Base-by-base conservation (phyloP, 2,888 invertebrate species). In the Druceiella hillmani region DNA sequence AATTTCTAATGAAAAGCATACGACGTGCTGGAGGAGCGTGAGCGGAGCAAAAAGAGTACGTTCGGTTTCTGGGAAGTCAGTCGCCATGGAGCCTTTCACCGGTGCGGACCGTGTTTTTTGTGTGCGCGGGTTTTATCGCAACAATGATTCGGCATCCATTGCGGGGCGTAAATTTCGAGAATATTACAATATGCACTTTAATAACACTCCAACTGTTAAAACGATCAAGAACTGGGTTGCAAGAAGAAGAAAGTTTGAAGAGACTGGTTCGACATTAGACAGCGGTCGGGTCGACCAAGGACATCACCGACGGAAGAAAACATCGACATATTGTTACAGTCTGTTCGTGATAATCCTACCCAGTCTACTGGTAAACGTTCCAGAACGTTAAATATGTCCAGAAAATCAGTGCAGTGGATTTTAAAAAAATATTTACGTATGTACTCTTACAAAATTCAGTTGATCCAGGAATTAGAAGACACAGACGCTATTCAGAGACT, bases 401-500 rank as follows among this genome's bases (percentile, higher is more conserved):
- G 22, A 20, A 20, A 6, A 6, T 20, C 22, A n/a, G 6, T 20
- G n/a, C 22, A 20, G 22, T 7, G n/a, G n/a, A n/a, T 7, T 20
- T 20, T 20, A 6, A 20, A 20, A 20, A n/a, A 20, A 20, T 7
- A n/a, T 7, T 20, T 20, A 20, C 22, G 22, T 20, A 20, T 20
- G 22, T n/a, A 20, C 22, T 20, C 22, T 20, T 20, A 20, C 22
- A 20, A 20, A 20, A 20, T 20, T 20, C 22, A 20, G 22, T n/a
- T 20, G 22, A n/a, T 20, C 6, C 22, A 6, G 22, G 22, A 20
- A 20, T 20, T 20, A 20, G n/a, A 20, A n/a, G 22, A 20, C 22
- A 20, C 22, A n/a, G n/a, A n/a, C n/a, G n/a, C n/a, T n/a, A n/a
- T n/a, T n/a, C n/a, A n/a, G n/a, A n/a, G n/a, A n/a, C 22, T 20